Percentiles rank a stretch among this genome's conserved stretches.
These are phyloP conservation scores for Sminthurinus signatus DNA, from an alignment of 1,140 invertebrate species.

Conservation along the genomic window DNA sequence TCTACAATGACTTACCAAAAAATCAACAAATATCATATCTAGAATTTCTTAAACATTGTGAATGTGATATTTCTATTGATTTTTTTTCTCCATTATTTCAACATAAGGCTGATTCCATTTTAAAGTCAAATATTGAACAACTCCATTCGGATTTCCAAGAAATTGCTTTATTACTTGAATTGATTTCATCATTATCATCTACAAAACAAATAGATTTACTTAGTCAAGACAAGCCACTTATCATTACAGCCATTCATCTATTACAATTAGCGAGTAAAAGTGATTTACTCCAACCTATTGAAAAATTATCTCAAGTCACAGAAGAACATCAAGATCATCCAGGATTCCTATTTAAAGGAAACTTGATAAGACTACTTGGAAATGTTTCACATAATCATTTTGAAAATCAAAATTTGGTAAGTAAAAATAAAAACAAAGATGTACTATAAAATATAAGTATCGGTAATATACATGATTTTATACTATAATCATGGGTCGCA, in stretches of 20 bases:
- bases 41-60: neutral
- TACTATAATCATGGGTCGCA: too few relatives aligned
- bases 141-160: neutral
- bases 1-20: neutral
- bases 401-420: slow-evolving; percentile 9
- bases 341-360: slow-evolving; percentile 7
- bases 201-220: too few relatives aligned
- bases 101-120: neutral
- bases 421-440: too few relatives aligned
- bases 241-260: slow-evolving; percentile 3
- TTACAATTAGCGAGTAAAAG: neutral
- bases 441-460: too few relatives aligned
- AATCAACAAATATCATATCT: neutral
- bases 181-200: neutral
- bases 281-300: neutral
- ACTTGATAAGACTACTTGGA: slow-evolving; percentile 3
- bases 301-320: neutral
- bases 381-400: slow-evolving; percentile 2
- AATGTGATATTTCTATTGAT: neutral
- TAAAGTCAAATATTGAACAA: neutral
- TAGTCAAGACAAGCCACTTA: neutral
- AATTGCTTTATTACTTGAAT: neutral
- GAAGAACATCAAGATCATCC: slow-evolving; percentile 5
- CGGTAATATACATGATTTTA: too few relatives aligned
- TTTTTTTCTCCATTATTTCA: neutral